Percentiles rank a stretch among this genome's conserved stretches.
These are phyloP conservation scores for Axinella damicornis DNA, from an alignment of 37 sponge, comb jelly and placozoan genomes.

Conservation along the genomic window DNA sequence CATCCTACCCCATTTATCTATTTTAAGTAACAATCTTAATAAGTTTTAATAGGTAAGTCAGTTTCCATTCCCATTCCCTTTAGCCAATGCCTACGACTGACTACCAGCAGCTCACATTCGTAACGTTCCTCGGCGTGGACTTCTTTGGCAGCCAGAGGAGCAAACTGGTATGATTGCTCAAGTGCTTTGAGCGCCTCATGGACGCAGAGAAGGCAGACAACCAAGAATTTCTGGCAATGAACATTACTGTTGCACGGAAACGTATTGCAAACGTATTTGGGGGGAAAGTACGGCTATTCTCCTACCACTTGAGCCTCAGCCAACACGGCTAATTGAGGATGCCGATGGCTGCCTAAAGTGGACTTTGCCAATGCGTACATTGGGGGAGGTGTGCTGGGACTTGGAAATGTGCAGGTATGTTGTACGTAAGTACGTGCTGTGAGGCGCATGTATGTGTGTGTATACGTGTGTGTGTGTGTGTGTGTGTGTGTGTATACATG, in stretches of 20 bases:
- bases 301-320: constrained; percentile 14
- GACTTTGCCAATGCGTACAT: constrained; percentile 88
- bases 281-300: constrained; percentile 35
- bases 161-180: constrained; percentile 57
- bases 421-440: no score
- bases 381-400: constrained; percentile 83
- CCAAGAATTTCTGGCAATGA: constrained; percentile 30
- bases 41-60: no score
- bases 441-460: no score
- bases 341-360: constrained; percentile 63
- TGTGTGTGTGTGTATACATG: not conserved
- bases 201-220: constrained; percentile 36
- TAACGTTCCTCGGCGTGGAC: constrained; percentile 23
- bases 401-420: constrained; percentile 83
- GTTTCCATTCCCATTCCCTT: no score
- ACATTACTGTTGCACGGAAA: constrained; percentile 41
- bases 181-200: constrained; percentile 57
- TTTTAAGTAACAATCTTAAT: no score
- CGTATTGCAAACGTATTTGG: constrained; percentile 18
- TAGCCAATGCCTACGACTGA: no score
- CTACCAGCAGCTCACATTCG: constrained; percentile 62
- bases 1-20: no score
- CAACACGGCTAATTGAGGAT: constrained; percentile 57
- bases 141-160: constrained; percentile 39
- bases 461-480: no score